Conservation (phyloP, 2,888 invertebrate species). For the Galeopsomyia nigrocyanea region DNA sequence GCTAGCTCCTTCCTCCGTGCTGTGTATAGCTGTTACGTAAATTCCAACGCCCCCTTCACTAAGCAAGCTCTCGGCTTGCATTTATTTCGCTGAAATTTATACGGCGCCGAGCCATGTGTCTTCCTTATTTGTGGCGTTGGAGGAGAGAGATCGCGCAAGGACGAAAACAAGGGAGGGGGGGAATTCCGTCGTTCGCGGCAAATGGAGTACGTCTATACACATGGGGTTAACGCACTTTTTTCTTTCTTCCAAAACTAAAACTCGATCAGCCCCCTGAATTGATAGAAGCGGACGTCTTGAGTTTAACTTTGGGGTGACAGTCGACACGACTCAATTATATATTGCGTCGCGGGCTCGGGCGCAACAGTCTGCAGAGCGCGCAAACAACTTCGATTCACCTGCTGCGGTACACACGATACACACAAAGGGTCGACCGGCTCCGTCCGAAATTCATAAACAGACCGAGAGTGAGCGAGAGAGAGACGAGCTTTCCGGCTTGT, state of each 20-base stretch:
- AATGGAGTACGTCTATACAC: too few relatives aligned
- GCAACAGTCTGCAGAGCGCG: constrained; percentile 35
- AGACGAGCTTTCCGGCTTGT: neutral
- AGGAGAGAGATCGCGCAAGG: too few relatives aligned
- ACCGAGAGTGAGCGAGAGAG: constrained; percentile 7
- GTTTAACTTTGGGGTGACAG: too few relatives aligned
- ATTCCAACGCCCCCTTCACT: constrained; percentile 32
- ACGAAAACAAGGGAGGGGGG: constrained; percentile 7
- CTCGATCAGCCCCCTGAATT: too few relatives aligned
- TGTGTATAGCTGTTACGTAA: constrained; percentile 40
- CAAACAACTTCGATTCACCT: constrained; percentile 37
- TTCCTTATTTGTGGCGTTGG: constrained; percentile 32
- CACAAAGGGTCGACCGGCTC: neutral
- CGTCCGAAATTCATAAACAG: constrained; percentile 48
- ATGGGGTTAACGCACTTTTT: too few relatives aligned
- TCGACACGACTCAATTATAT: constrained; percentile 44
- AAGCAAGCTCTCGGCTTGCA: neutral
- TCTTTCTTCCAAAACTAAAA: constrained; percentile 28
- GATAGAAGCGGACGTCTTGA: too few relatives aligned
- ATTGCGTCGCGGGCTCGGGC: neutral
- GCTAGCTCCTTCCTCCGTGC: too few relatives aligned
- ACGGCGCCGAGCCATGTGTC: neutral
- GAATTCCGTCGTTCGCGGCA: constrained; percentile 18
- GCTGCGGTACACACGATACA: neutral
- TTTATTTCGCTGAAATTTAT: constrained; percentile 30